Evolutionary conservation across 2,113 vertebrate genomes (phyloP).

Genomic region (Picathartes gymnocephalus): DNA sequence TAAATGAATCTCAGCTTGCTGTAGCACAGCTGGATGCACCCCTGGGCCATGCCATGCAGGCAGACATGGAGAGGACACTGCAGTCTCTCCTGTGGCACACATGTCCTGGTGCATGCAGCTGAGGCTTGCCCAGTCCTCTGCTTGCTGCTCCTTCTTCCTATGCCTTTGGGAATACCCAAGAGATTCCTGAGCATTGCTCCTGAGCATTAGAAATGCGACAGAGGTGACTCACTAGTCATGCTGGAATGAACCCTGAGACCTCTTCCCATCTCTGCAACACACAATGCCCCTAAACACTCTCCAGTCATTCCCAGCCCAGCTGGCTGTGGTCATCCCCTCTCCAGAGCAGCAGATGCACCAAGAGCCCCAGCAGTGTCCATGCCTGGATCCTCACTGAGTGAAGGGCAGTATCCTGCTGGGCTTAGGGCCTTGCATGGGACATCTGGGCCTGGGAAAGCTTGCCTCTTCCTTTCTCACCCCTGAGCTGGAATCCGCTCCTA

Average conservation of each 20-base stretch:
- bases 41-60: not conserved
- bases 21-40: not conserved
- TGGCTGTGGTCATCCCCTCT: not conserved
- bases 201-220: not conserved
- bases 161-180: not conserved
- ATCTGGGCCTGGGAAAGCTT: conserved; percentile 37
- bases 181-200: not conserved
- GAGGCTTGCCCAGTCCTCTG: not conserved
- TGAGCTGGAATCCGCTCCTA: conserved; percentile 28
- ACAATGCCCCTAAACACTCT: not conserved
- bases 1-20: not conserved
- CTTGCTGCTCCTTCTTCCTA: not conserved
- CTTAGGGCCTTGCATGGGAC: not conserved
- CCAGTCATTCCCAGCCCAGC: not conserved
- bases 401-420: conserved; percentile 9
- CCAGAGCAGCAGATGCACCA: not conserved
- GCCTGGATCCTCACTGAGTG: not conserved
- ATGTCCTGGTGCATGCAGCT: rapidly evolving
- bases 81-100: rapidly evolving
- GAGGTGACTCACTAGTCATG: not conserved
- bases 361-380: not conserved
- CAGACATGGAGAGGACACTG: not conserved
- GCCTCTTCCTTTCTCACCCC: conserved; percentile 34
- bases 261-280: not conserved
- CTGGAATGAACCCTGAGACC: not conserved